Percentiles rank a stretch among this genome's conserved stretches.
Conservation (phyloP, 2,113 vertebrate genomes). For the Ciconia maguari region DNA sequence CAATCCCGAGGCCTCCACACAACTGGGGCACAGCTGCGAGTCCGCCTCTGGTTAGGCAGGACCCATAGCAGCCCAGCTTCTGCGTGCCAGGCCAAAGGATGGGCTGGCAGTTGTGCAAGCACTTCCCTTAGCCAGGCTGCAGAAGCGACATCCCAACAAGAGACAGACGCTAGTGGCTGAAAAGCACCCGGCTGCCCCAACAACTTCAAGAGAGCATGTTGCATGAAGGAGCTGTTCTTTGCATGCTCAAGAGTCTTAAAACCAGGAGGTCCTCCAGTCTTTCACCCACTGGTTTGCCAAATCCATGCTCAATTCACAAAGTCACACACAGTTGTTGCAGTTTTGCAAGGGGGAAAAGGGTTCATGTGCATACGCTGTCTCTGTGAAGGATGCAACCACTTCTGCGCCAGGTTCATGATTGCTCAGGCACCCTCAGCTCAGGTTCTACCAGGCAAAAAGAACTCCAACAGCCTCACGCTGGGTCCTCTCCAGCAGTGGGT, state of each 20-base stretch:
- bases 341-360: background rate
- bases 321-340: too few species aligned
- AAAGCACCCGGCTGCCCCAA: background rate
- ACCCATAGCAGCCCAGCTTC: background rate
- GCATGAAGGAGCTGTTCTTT: background rate
- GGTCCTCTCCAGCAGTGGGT: background rate
- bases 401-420: background rate
- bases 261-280: background rate
- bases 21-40: background rate
- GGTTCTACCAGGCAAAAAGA: background rate
- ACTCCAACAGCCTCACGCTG: background rate
- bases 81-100: background rate
- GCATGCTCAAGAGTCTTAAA: background rate
- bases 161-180: accelerated
- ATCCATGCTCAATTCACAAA: background rate
- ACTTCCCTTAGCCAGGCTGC: background rate
- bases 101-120: background rate
- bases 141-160: background rate
- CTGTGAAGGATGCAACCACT: background rate
- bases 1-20: background rate
- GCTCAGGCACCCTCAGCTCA: background rate
- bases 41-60: background rate
- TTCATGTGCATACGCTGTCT: accelerated
- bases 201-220: background rate
- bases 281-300: background rate